Conservation (phyloP, 2,888 invertebrate species). For the Dryobotodes eremita region DNA sequence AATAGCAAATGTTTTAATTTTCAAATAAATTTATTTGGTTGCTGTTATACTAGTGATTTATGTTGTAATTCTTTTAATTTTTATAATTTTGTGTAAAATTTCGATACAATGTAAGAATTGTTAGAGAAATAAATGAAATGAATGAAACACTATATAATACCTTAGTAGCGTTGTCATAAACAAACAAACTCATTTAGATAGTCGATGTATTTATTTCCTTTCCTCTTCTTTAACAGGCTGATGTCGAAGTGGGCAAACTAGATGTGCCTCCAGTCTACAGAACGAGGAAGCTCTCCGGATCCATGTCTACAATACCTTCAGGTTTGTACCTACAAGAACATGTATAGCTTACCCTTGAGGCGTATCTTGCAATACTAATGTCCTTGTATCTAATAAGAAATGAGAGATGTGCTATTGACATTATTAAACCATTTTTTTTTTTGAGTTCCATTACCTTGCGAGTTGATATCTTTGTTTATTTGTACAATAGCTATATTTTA, state of each 20-base stretch:
- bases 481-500: neutral
- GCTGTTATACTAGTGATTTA: too few relatives aligned
- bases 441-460: too few relatives aligned
- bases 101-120: too few relatives aligned
- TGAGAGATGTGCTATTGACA: too few relatives aligned
- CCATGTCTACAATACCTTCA: conserved; percentile 72
- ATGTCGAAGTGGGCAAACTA: conserved; percentile 89
- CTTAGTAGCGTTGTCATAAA: neutral
- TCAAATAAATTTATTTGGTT: too few relatives aligned
- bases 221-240: conserved; percentile 83
- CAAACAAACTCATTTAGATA: neutral
- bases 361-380: neutral
- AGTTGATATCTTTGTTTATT: neutral
- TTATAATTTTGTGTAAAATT: too few relatives aligned
- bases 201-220: neutral
- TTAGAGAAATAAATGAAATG: too few relatives aligned
- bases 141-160: too few relatives aligned
- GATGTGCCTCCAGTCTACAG: conserved; percentile 75
- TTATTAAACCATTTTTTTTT: too few relatives aligned
- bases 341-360: neutral
- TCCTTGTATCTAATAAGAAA: neutral
- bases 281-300: conserved; percentile 74
- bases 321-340: conserved; percentile 68
- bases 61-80: too few relatives aligned
- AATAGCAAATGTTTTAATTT: too few relatives aligned